Evolutionary conservation across 1,140 invertebrate genomes (phyloP), one percentile per base, ranked within the genome.

Genomic region (Leptoteleia sp.): DNA sequence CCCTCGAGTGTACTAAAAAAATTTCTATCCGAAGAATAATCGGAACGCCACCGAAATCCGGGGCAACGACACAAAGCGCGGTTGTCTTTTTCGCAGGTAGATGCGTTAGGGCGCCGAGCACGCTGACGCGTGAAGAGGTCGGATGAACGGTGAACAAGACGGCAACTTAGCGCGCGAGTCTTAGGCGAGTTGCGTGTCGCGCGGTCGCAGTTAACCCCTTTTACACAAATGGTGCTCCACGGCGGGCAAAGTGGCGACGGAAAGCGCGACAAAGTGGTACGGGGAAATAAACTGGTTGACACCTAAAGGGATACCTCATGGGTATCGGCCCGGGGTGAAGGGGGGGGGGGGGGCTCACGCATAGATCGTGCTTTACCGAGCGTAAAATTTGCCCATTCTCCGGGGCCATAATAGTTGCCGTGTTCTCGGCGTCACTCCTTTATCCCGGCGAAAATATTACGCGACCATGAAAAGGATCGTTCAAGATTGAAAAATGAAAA

Each of bases 371-470:
- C 83, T 88, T 86, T 86, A 84, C 87, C 83, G 83, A 86, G 84
- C 84, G 87, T 87, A 73, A 88, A 89, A 89, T 86, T 82, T 83
- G 76, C 64, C 83, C 72, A 87, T 87, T 86, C 84, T 86, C 79
- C 84, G n/a, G 79, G 75, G 73, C 80, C 81, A 83, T 87, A 86
- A 88, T 88, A 84, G 83, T 82, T 82, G 68, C 78, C 83, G 82
- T 81, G 79, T 82, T 81, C 76, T 77, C 67, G 64, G 71, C 45
- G 54, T 80, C 70, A 80, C 77, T 77, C 80, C 78, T 84, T 85
- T 86, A 81, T 83, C 5, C 72, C 19, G 71, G 22, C 64, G 67
- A 78, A 70, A 77, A 77, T 70, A 77, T 73, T 77, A 75, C 79
- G 68, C 50, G 67, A 75, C 57, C 52, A 29, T 71, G 65, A 79